Evolutionary conservation across 2,888 invertebrate genomes (phyloP), one percentile per base, ranked within the genome.

Genomic region (Eustalomyia histrio): DNA sequence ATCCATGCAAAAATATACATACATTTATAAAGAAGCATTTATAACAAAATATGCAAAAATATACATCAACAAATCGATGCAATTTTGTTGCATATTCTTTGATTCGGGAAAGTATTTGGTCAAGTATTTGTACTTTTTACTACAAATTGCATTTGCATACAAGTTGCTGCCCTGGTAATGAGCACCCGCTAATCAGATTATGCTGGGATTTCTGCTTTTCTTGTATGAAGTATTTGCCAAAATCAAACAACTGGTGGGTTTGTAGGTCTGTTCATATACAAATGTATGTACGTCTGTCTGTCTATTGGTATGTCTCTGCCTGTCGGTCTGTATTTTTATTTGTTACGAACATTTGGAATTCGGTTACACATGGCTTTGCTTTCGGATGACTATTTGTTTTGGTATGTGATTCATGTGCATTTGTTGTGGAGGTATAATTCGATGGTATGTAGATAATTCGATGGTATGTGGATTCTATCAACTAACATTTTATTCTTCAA

Each of bases 351-450:
- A 58, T 68, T 76, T 76, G 76, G 76, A 78, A 81, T 81, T 81
- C 71, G 63, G 61, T 81, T 67, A 63, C 78, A 81, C 47, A 71
- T 75, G 78, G 65, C 18, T 67, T 52, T 43, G 33, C 58, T 21
- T 12, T 39, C 17, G 71, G 74, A 71, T 81, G 81, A 81, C 78
- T 81, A 71, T 78, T 71, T 61, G 50, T 69, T 81, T 60, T 78
- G 81, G 81, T 75, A 81, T 81, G 78, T 81, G 74, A 75, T 78
- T 78, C 74, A 67, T 81, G 74, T 78, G 76, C 78, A 71, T 63
- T 76, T 72, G 76, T 63, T 67, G 29, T n/a, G 50, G 29, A 52
- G 50, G 6, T 76, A 29, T 35, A 71, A 52, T 55, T 29, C 52
- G 63, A 33, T 74, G 35, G 16, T 12, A 60, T 63, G 53, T 8